Conservation (phyloP, 2,797 vertebrate genomes). For the Liasis olivaceus region DNA sequence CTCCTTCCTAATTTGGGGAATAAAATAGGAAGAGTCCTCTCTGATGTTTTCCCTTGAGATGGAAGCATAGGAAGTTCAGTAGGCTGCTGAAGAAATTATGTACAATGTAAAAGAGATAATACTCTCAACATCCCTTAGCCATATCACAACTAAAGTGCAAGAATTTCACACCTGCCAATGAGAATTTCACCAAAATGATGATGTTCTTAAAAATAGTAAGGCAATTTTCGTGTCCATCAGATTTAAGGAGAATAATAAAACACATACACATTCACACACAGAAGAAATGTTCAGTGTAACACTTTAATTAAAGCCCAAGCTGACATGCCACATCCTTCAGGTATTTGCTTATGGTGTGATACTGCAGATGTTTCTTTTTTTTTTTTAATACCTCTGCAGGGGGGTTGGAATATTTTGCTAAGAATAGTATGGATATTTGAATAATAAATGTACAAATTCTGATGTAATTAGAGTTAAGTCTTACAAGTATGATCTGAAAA, state of each 20-base stretch:
- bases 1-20: not conserved
- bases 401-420: not conserved
- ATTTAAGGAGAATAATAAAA: not conserved
- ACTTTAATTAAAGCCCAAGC: not conserved
- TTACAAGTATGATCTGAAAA: not conserved
- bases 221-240: not conserved
- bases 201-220: not conserved
- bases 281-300: not conserved
- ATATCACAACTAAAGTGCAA: not conserved
- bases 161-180: not conserved
- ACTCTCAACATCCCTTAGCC: not conserved
- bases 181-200: not conserved
- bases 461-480: not conserved
- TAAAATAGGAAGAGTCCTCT: not conserved
- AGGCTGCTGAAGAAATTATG: not conserved
- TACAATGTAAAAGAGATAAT: not conserved
- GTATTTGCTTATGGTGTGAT: not conserved
- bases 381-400: not conserved
- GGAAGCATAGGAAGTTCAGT: not conserved
- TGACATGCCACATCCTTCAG: not conserved
- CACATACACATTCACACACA: not conserved
- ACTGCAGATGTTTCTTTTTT: not conserved
- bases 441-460: not conserved
- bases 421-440: not conserved
- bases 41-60: not conserved